These are phyloP conservation scores for Eurois occulta DNA, from an alignment of 2,888 invertebrate genomes.

Conservation along the genomic window DNA sequence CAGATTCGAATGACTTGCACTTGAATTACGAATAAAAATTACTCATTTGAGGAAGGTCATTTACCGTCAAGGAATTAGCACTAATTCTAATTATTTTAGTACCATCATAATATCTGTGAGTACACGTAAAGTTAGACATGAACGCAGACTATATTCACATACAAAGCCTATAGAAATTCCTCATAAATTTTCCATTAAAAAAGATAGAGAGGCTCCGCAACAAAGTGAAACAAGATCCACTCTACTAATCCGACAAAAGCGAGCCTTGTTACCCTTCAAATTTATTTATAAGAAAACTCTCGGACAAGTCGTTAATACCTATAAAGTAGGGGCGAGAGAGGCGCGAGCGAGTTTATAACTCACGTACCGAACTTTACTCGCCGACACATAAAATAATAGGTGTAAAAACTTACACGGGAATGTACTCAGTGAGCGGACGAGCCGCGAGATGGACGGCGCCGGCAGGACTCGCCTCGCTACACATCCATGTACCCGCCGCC, in stretches of 20 bases:
- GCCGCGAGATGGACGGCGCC: conserved; percentile 87
- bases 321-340: conserved; percentile 91
- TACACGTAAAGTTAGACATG: conserved; percentile 27
- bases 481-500: conserved; percentile 68
- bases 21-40: not conserved
- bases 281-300: conserved; percentile 91
- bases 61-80: not conserved
- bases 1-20: conserved; percentile 8
- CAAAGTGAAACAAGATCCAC: conserved; percentile 91
- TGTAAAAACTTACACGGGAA: conserved; percentile 91
- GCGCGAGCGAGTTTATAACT: conserved; percentile 91
- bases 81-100: conserved; percentile 9
- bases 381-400: conserved; percentile 91
- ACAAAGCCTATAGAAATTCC: conserved; percentile 73
- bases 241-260: conserved; percentile 91
- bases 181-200: conserved; percentile 86
- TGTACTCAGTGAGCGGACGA: conserved; percentile 89
- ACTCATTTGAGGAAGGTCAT: too few relatives aligned
- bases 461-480: conserved; percentile 67
- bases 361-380: conserved; percentile 91
- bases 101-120: conserved; percentile 3
- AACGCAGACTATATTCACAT: conserved; percentile 68
- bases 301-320: conserved; percentile 91
- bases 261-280: conserved; percentile 91
- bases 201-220: conserved; percentile 87